Base-by-base conservation (phyloP, 2,797 vertebrate species). In the Hapalemur alaotrensis region DNA sequence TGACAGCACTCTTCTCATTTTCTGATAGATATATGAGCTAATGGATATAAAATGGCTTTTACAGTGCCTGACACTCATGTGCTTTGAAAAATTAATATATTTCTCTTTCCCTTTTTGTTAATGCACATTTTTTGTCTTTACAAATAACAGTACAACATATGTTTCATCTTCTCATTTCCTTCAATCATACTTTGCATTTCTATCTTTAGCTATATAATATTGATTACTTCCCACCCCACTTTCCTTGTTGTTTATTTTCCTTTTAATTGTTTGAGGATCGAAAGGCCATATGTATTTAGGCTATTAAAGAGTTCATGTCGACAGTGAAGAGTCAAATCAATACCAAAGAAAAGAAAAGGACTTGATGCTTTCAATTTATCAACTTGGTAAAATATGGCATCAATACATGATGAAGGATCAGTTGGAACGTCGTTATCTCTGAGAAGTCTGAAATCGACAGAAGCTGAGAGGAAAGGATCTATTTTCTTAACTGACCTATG, bases 311-410 rank as follows among this genome's bases (percentile, higher is more conserved):
- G 18, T 63, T 48, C 12, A 80, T 50, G 35, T 46, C 28, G 32
- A 91, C n/a, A 78, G 17, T 43, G 30, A 93, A 92, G 69, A 94
- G 69, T 79, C 80, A 79, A 88, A 63, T 90, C 73, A 85, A 93
- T 84, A 89, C 11, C 57, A 87, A 81, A 89, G 30, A 41, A 73
- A 82, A 35, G 30, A 82, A 95, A 82, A 86, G 4, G 57, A 91
- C 76, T 92, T 84, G 23, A 75, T 82, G 30, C 6, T 32, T 90
- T 91, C 69, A 48, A 20, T 65, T 75, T 32, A 41, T 84, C 50
- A 83, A 84, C 14, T 93, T 65, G 32, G 43, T 95, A 80, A 95
- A 87, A 87, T 85, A 97, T 46, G 63, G 80, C 35, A 85, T 93
- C 63, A 89, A 91, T 67, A 79, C 18, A 67, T 41, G 38, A n/a